A percentile compares a stretch with the other conserved stretches of the same genome.
Evolutionary conservation across 2,797 vertebrate genomes (phyloP).

Genomic region (Sebastes nivosus): DNA sequence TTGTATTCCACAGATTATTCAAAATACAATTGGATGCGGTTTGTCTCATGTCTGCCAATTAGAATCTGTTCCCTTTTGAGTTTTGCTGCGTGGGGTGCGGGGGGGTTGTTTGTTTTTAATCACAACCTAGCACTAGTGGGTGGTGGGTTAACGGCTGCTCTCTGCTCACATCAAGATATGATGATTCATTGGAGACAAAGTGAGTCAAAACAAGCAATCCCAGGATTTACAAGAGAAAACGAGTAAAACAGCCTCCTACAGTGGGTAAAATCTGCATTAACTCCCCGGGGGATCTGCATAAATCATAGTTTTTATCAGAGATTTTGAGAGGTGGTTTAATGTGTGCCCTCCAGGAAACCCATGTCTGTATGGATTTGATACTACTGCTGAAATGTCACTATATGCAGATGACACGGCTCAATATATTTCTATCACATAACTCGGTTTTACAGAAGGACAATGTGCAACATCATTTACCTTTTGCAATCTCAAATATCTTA

Average conservation of each 20-base stretch:
- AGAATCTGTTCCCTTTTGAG: background rate
- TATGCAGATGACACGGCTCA: conserved; percentile 26
- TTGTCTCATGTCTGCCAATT: background rate
- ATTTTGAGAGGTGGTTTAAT: background rate
- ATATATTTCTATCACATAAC: background rate
- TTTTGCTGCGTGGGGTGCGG: background rate
- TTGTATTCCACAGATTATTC: background rate
- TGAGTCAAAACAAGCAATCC: conserved; percentile 10
- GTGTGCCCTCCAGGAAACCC: background rate
- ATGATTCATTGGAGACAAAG: conserved; percentile 19
- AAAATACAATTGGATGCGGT: background rate
- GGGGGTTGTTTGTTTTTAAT: conserved; percentile 20
- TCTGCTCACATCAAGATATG: conserved; percentile 16
- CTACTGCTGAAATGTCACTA: background rate
- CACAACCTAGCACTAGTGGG: conserved; percentile 15
- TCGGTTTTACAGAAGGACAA: background rate
- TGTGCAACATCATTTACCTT: background rate
- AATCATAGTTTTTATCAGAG: background rate
- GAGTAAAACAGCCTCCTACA: background rate
- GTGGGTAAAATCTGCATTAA: background rate
- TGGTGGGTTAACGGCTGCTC: conserved; percentile 25
- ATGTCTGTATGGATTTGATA: background rate
- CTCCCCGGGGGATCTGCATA: background rate
- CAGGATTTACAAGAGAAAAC: background rate
- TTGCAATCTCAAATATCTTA: background rate